A percentile compares a stretch with the other conserved stretches of the same genome.
phyloP scores from a whole-genome alignment of 1,140 invertebrate genomes.

The Drosophila chauvacae region DNA sequence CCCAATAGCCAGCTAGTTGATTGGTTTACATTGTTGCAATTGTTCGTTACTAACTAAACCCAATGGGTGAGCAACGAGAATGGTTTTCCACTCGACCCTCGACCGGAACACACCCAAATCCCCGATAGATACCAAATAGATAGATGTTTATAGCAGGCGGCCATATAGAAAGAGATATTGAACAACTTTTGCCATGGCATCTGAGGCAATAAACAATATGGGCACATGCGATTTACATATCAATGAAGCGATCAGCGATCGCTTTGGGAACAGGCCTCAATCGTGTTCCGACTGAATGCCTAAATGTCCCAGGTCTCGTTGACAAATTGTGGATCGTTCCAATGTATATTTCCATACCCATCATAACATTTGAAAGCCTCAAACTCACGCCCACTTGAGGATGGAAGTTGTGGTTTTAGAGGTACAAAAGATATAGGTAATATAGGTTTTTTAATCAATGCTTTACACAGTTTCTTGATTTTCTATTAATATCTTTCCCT shows the following conservation, averaged over 20 bases:
- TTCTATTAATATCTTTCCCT: not conserved
- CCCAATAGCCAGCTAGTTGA: slow-evolving; percentile 52
- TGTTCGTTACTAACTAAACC: slow-evolving; percentile 26
- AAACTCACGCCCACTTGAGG: not conserved
- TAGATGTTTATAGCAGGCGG: slow-evolving; percentile 26
- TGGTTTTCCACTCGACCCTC: slow-evolving; percentile 34
- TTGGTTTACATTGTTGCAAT: slow-evolving; percentile 73
- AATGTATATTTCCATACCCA: slow-evolving; percentile 25
- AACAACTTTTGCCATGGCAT: slow-evolving; percentile 42
- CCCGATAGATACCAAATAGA: slow-evolving; percentile 28
- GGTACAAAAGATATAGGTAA: not conserved
- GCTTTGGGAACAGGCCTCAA: slow-evolving; percentile 30
- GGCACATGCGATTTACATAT: slow-evolving; percentile 66
- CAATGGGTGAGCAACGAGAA: slow-evolving; percentile 41
- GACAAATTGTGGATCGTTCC: slow-evolving; percentile 43
- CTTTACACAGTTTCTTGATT: not conserved
- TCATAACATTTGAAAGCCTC: slow-evolving; percentile 21
- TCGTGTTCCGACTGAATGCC: slow-evolving; percentile 58
- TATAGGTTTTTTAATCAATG: not conserved
- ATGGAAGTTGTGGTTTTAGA: not conserved
- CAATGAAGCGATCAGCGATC: slow-evolving; percentile 51
- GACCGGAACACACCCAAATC: slow-evolving; percentile 57
- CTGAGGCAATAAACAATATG: slow-evolving; percentile 64
- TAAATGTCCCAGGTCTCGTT: slow-evolving; percentile 48
- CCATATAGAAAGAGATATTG: slow-evolving; percentile 23